Conservation (phyloP, 37 sponge, comb jelly and placozoan genomes). For the Theonella swinhoei region DNA sequence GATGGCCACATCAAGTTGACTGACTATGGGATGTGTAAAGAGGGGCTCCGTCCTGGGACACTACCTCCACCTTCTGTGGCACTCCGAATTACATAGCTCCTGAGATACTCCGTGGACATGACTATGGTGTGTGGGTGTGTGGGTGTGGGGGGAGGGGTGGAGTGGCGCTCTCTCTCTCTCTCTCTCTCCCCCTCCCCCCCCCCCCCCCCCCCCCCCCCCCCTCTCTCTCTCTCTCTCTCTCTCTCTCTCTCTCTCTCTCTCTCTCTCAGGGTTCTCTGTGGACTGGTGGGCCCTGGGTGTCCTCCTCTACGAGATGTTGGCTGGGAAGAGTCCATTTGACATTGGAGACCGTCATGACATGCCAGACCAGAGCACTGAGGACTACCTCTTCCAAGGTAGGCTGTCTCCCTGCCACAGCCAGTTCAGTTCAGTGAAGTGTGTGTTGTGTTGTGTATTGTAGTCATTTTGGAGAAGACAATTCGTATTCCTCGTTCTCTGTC, state of each 20-base stretch:
- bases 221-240: neutral
- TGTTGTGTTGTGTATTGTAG: conserved; percentile 25
- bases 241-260: neutral
- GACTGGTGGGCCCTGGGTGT: conserved; percentile 99
- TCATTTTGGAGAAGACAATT: conserved; percentile 94
- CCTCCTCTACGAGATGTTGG: conserved; percentile 97
- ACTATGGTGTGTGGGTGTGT: conserved; percentile 80
- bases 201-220: conserved; percentile 1
- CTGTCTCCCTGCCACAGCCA: neutral
- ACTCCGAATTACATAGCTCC: conserved; percentile 99
- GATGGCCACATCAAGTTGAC: conserved; percentile 97
- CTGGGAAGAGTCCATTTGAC: conserved; percentile 95
- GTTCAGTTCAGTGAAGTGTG: neutral
- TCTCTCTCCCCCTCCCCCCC: neutral
- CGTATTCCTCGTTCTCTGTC: conserved; percentile 93
- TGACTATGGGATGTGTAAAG: conserved; percentile 99
- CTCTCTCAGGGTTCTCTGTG: conserved; percentile 78
- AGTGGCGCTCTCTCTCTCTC: too few species aligned
- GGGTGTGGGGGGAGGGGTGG: too few species aligned
- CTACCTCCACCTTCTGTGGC: conserved; percentile 98
- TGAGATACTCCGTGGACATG: conserved; percentile 91
- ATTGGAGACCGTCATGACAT: conserved; percentile 81
- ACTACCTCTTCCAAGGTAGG: conserved; percentile 95
- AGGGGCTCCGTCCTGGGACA: conserved; percentile 91
- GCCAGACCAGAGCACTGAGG: conserved; percentile 94